Evolutionary conservation across 2,888 invertebrate species (phyloP).

Genomic region (Drosophila recens): DNA sequence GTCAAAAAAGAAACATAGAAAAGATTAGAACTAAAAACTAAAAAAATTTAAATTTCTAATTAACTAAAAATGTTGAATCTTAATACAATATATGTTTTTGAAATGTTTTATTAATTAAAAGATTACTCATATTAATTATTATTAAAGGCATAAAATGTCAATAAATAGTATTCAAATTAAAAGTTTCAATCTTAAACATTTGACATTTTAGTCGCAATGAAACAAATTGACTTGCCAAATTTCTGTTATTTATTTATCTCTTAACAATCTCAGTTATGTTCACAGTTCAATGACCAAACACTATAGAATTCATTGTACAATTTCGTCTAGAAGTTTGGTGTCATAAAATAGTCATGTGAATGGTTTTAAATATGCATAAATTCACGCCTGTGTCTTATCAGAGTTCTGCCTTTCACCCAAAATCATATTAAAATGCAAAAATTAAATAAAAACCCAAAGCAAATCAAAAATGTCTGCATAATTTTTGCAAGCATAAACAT

Average conservation of each 20-base stretch:
- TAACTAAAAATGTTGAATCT: neutral
- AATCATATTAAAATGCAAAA: conserved; percentile 46
- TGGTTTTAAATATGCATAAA: conserved; percentile 43
- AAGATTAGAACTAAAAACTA: neutral
- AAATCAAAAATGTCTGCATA: conserved; percentile 63
- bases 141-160: neutral
- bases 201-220: neutral
- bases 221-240: neutral
- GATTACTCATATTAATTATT: neutral
- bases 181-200: no score
- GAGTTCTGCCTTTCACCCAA: conserved; percentile 38
- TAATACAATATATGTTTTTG: neutral
- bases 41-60: neutral
- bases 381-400: conserved; percentile 38
- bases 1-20: no score
- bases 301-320: conserved; percentile 17
- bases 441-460: conserved; percentile 39
- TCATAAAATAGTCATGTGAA: conserved; percentile 2
- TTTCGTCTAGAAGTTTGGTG: conserved; percentile 1
- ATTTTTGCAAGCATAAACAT: conserved; percentile 35
- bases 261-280: conserved; percentile 19
- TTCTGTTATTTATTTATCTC: neutral
- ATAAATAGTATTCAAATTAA: no score
- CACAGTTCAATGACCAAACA: conserved; percentile 55
- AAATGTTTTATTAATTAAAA: neutral